phyloP scores from a whole-genome alignment of 2,888 invertebrate species.

The Leptinotarsa rubiginosa region DNA sequence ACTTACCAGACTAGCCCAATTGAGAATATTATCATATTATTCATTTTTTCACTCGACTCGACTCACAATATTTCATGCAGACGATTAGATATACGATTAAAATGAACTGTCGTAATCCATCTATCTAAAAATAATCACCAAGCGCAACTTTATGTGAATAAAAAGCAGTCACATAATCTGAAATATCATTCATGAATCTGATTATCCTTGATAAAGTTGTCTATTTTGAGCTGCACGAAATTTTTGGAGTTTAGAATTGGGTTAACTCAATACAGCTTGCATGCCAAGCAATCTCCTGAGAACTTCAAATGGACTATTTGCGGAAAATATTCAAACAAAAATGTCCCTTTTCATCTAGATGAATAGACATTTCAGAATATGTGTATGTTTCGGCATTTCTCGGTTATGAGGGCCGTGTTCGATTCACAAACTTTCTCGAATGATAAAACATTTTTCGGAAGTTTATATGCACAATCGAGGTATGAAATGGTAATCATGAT shows the following conservation, averaged over 20 bases:
- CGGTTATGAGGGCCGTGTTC: too few species aligned
- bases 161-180: constrained; percentile 11
- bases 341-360: neutral
- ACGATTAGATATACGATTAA: neutral
- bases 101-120: neutral
- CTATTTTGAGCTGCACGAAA: constrained; percentile 6
- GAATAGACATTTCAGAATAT: too few species aligned
- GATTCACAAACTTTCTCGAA: too few species aligned
- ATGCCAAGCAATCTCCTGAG: constrained; percentile 3
- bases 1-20: too few species aligned
- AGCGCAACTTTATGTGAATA: constrained; percentile 1
- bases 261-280: constrained; percentile 15
- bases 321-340: neutral
- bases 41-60: neutral
- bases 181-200: constrained; percentile 3
- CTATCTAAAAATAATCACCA: constrained; percentile 6
- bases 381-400: too few species aligned
- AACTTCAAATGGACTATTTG: constrained; percentile 6
- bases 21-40: too few species aligned
- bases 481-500: too few species aligned
- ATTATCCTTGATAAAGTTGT: constrained; percentile 14
- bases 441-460: too few species aligned
- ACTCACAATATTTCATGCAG: neutral
- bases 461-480: too few species aligned
- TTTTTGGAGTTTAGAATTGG: constrained; percentile 14